A percentile compares a stretch with the other conserved stretches of the same genome.
Conservation (phyloP, 2,888 invertebrate species). For the Frankliniella fusca region DNA sequence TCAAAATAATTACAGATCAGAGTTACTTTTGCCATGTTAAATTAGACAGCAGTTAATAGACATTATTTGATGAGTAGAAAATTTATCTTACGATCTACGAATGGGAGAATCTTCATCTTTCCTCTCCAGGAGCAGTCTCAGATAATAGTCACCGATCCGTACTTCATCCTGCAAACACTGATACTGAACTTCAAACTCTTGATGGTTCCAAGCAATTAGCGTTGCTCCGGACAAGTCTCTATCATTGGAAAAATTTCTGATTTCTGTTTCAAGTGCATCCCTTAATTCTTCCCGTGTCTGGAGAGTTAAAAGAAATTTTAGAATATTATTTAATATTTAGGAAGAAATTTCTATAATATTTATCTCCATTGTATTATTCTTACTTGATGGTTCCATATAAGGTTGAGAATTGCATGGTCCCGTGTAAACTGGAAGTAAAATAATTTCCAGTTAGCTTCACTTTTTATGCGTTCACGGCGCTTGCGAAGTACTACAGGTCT, state of each 20-base stretch:
- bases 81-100: constrained; percentile 74
- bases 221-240: constrained; percentile 77
- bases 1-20: background rate
- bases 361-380: constrained; percentile 29
- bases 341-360: constrained; percentile 20
- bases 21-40: too few relatives aligned
- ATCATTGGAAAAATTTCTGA: constrained; percentile 83
- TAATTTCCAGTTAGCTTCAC: constrained; percentile 83
- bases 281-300: constrained; percentile 93
- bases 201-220: constrained; percentile 95
- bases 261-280: constrained; percentile 87
- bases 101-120: constrained; percentile 81
- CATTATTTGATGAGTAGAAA: too few relatives aligned
- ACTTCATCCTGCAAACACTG: constrained; percentile 93
- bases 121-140: constrained; percentile 88
- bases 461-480: constrained; percentile 80
- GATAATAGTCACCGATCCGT: constrained; percentile 96
- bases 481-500: constrained; percentile 88
- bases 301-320: constrained; percentile 35
- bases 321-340: constrained; percentile 25
- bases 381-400: constrained; percentile 98
- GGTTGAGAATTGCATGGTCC: constrained; percentile 91
- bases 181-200: constrained; percentile 93
- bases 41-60: too few relatives aligned
- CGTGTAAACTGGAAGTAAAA: constrained; percentile 93